Base-by-base conservation (phyloP, 2,888 invertebrate species). In the Melieria crassipennis region DNA sequence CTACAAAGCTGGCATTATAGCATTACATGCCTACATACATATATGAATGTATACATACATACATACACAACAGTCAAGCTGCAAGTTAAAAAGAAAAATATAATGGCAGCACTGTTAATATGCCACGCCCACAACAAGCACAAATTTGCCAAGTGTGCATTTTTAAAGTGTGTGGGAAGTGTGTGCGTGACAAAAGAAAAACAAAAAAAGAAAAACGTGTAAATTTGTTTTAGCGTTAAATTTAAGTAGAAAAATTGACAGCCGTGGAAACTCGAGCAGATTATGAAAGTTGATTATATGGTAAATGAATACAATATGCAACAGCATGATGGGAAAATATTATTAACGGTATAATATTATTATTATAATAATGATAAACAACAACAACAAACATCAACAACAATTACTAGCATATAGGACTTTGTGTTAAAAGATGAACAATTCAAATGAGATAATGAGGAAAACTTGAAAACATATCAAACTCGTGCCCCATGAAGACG, bases 381-480 rank as follows among this genome's bases (percentile, higher is more conserved):
- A 42, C 48, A 71, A 70, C 16, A 72, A 60, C 68, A 61, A 48
- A 56, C 30, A 65, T 73, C 43, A 64, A 66, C 67, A 70, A 65
- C 42, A 72, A 72, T 5, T 65, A 68, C 75, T 67, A 48, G 61
- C 9, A 68, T 60, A 11, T 52, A 30, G 64, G 58, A 48, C 52
- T 46, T 0, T 67, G 65, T 45, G 7, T 70, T 73, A 69, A 71
- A 70, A 69, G 73, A 75, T 71, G 72, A 70, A 78, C 67, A 67
- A 76, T 66, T 65, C 75, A 71, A 64, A 65, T 62, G 62, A 71
- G 68, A 68, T 73, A 72, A 66, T 70, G 56, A 76, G 69, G 76
- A 75, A 78, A 79, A 79, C 79, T 84, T 86, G 83, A 84, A 87
- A 86, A 86, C 87, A 87, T 87, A 87, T 87, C 87, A 87, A 85